Evolutionary conservation across 2,113 vertebrate species (phyloP).

Genomic region (Psittacula cyanocephala): DNA sequence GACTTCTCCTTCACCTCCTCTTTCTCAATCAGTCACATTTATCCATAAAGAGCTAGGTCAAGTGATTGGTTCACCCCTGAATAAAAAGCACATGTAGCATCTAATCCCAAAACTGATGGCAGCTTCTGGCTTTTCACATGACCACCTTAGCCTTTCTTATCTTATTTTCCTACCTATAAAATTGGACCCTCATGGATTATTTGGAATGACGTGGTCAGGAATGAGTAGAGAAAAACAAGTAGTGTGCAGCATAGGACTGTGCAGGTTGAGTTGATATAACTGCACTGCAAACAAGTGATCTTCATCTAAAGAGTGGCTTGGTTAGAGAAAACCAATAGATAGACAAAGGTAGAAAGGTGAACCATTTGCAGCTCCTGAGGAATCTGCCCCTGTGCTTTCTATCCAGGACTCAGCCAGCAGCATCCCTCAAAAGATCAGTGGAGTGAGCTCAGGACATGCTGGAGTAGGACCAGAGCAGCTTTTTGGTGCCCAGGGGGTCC

Average conservation of each 20-base stretch:
- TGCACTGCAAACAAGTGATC: background rate
- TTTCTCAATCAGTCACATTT: background rate
- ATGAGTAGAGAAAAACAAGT: background rate
- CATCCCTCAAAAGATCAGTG: background rate
- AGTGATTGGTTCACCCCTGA: background rate
- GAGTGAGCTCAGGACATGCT: background rate
- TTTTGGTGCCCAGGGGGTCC: background rate
- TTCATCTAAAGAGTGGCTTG: background rate
- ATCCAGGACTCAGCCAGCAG: background rate
- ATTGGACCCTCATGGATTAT: background rate
- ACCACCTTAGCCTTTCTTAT: background rate
- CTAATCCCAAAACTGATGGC: background rate
- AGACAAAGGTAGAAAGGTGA: background rate
- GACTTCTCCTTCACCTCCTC: background rate
- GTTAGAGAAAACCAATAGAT: background rate
- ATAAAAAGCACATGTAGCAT: background rate
- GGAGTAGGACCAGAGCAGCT: background rate
- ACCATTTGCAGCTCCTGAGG: background rate
- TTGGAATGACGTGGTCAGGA: background rate
- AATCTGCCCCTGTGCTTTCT: background rate
- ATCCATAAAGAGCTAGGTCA: background rate
- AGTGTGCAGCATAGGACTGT: background rate
- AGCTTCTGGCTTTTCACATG: background rate
- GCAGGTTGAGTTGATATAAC: background rate
- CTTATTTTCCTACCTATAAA: background rate